phyloP scores from a whole-genome alignment of 1,140 invertebrate genomes.

The Rhizoglyphus robini region DNA sequence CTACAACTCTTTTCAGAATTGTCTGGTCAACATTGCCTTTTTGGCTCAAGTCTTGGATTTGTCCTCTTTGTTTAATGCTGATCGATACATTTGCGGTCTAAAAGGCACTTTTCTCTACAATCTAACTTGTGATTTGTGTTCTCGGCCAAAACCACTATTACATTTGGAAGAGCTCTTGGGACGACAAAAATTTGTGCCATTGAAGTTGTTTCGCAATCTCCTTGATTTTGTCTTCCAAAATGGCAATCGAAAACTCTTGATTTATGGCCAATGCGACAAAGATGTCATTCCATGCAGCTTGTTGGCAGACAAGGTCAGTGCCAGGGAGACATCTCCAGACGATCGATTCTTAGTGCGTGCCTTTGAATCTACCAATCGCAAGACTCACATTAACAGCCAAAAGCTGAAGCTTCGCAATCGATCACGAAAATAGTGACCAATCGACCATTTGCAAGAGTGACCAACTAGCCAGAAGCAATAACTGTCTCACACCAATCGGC shows the following conservation, averaged over 20 bases:
- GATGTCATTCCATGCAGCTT: background rate
- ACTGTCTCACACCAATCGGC: too few relatives aligned
- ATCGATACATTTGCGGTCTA: background rate
- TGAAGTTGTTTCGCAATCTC: background rate
- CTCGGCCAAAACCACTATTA: background rate
- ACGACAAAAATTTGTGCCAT: background rate
- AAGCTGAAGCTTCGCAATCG: conserved; percentile 5
- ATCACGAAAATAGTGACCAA: background rate
- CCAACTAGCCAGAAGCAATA: too few relatives aligned
- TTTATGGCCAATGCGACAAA: background rate
- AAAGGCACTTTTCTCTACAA: conserved; percentile 16
- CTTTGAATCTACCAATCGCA: background rate
- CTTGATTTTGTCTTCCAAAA: background rate
- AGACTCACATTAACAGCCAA: conserved; percentile 8
- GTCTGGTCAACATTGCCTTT: background rate
- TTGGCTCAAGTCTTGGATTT: background rate
- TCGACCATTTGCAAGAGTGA: too few relatives aligned
- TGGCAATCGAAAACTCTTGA: background rate
- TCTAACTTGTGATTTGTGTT: background rate
- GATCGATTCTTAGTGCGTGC: background rate
- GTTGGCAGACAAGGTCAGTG: background rate
- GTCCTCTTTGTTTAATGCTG: background rate
- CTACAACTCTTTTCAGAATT: background rate
- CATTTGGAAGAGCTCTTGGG: background rate
- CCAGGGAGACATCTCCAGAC: background rate